Conservation (phyloP, 53 echinoderm and acorn worm species). For the Mesocentrotus franciscanus region DNA sequence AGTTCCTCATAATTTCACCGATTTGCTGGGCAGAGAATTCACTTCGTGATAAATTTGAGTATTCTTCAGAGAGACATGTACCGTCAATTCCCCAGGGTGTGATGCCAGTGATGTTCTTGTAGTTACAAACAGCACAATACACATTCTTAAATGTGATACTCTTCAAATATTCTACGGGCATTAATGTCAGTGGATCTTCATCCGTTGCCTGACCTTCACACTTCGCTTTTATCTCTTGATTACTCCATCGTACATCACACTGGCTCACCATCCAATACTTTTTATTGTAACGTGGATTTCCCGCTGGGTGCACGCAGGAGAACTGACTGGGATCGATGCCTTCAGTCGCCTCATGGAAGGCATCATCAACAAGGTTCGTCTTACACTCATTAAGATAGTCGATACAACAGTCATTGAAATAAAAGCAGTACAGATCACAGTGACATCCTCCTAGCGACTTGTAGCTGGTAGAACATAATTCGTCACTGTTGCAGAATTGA, state of each 20-base stretch:
- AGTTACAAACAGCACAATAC: slow-evolving; percentile 36
- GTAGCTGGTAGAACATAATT: background rate
- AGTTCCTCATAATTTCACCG: background rate
- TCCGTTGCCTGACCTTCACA: background rate
- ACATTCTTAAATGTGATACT: slow-evolving; percentile 38
- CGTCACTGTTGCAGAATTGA: background rate
- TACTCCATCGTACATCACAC: background rate
- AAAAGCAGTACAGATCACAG: slow-evolving; percentile 19
- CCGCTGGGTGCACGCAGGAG: background rate
- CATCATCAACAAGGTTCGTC: background rate
- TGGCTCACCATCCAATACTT: slow-evolving; percentile 21
- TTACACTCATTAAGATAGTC: slow-evolving; percentile 1
- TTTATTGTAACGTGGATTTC: background rate
- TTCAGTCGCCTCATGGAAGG: background rate
- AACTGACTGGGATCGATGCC: slow-evolving; percentile 4
- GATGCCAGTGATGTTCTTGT: background rate
- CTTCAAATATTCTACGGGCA: background rate
- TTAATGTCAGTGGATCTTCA: background rate
- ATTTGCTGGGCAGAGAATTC: background rate
- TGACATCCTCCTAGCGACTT: background rate
- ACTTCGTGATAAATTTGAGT: background rate
- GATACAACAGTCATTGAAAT: slow-evolving; percentile 37
- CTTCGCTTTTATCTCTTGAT: background rate
- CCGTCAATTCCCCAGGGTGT: slow-evolving; percentile 26
- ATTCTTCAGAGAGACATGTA: background rate